Evolutionary conservation across 2,797 vertebrate species (phyloP).

Genomic region (Thunnus albacares): DNA sequence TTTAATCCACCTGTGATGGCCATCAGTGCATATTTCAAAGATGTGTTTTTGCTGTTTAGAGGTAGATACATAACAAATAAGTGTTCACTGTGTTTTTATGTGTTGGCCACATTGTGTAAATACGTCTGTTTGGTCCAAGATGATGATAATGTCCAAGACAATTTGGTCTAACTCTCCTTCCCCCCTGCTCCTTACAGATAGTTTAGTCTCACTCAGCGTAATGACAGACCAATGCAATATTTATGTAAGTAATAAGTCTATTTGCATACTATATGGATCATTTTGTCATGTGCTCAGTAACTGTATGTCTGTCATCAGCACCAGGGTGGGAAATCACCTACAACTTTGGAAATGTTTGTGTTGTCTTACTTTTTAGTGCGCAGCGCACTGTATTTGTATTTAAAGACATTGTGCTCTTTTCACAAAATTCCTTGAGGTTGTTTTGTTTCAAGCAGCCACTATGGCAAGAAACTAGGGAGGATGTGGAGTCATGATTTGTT

Average conservation of each 20-base stretch:
- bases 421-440: constrained; percentile 18
- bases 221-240: constrained; percentile 82
- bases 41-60: constrained; percentile 81
- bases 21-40: constrained; percentile 79
- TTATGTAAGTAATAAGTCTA: constrained; percentile 78
- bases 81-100: constrained; percentile 76
- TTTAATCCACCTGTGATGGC: constrained; percentile 82
- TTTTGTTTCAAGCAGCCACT: constrained; percentile 34
- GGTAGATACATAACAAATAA: constrained; percentile 72
- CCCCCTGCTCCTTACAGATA: constrained; percentile 52
- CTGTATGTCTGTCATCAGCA: constrained; percentile 66
- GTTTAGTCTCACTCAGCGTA: constrained; percentile 64
- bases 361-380: constrained; percentile 46
- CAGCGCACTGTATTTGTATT: constrained; percentile 44
- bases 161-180: constrained; percentile 41
- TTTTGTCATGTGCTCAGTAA: constrained; percentile 75
- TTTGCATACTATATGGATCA: constrained; percentile 62
- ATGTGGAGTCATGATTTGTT: not conserved
- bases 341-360: constrained; percentile 33
- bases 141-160: constrained; percentile 47
- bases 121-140: constrained; percentile 67
- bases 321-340: constrained; percentile 44
- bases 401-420: constrained; percentile 36
- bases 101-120: constrained; percentile 75
- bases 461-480: not conserved